Evolutionary conservation across 2,113 vertebrate species (phyloP).

Genomic region (Oophaga pumilio): DNA sequence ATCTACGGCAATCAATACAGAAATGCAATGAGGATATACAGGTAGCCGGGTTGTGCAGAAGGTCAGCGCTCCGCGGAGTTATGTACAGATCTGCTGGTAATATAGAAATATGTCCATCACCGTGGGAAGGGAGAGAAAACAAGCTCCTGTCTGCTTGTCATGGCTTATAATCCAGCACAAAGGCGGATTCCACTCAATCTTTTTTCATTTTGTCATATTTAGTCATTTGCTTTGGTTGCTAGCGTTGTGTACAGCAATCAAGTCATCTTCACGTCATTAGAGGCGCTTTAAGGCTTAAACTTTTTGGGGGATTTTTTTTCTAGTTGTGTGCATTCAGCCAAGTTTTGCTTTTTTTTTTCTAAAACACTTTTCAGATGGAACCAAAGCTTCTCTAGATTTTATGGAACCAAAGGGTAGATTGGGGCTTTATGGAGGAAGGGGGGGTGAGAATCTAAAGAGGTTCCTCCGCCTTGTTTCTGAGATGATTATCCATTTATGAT

Average conservation of each 20-base stretch:
- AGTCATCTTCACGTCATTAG: neutral
- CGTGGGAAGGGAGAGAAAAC: no score
- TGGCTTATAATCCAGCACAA: no score
- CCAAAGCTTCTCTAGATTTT: neutral
- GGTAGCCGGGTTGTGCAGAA: neutral
- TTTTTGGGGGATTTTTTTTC: neutral
- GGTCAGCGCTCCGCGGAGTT: no score
- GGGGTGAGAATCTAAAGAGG: no score
- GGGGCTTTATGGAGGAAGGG: neutral
- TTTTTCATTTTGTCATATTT: no score
- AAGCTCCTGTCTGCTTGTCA: no score
- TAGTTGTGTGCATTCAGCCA: neutral
- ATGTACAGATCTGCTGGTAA: no score
- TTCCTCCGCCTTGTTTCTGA: no score
- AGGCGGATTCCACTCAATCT: no score
- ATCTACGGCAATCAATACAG: neutral
- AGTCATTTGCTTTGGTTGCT: neutral
- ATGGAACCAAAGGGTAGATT: neutral
- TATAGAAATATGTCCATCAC: no score
- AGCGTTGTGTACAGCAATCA: neutral
- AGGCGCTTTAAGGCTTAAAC: neutral
- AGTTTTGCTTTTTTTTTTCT: neutral
- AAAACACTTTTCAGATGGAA: neutral
- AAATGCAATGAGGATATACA: neutral
- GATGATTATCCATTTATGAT: no score